A percentile compares a stretch with the other conserved stretches of the same genome.
Evolutionary conservation across 92 coral and sea anemone species (phyloP).

Genomic region (Galaxea fascicularis): DNA sequence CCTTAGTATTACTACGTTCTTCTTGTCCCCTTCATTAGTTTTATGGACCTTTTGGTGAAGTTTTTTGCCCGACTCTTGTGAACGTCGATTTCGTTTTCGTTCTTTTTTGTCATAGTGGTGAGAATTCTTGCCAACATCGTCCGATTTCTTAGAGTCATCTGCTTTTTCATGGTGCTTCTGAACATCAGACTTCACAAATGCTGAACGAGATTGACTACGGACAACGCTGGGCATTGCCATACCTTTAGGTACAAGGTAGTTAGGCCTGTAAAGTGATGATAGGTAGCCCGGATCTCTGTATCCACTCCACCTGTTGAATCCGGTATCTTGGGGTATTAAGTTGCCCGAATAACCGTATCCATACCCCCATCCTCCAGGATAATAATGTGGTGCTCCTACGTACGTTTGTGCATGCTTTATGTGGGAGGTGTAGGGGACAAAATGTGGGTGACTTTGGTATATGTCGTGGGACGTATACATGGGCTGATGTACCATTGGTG

Average conservation of each 20-base stretch:
- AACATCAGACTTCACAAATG: constrained; percentile 43
- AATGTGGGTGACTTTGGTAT: constrained; percentile 68
- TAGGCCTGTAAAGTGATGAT: not conserved
- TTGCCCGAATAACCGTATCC: constrained; percentile 50
- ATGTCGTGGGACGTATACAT: constrained; percentile 72
- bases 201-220: not conserved
- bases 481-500: constrained; percentile 84
- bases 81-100: constrained; percentile 20
- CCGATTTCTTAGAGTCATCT: not conserved
- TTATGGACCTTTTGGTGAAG: constrained; percentile 24
- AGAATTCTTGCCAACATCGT: not conserved
- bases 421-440: constrained; percentile 75
- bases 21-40: constrained; percentile 71
- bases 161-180: constrained; percentile 13
- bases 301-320: constrained; percentile 25
- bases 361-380: constrained; percentile 81
- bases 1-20: constrained; percentile 82
- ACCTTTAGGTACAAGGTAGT: not conserved
- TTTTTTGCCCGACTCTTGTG: not conserved
- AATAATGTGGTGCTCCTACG: constrained; percentile 87
- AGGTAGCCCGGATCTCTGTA: not conserved
- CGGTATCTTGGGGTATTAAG: not conserved
- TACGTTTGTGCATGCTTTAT: constrained; percentile 70
- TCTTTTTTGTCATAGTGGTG: not conserved
- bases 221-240: not conserved